Evolutionary conservation across 2,888 invertebrate genomes (phyloP), one percentile per base, ranked within the genome.

Genomic region (Hyles lineata): DNA sequence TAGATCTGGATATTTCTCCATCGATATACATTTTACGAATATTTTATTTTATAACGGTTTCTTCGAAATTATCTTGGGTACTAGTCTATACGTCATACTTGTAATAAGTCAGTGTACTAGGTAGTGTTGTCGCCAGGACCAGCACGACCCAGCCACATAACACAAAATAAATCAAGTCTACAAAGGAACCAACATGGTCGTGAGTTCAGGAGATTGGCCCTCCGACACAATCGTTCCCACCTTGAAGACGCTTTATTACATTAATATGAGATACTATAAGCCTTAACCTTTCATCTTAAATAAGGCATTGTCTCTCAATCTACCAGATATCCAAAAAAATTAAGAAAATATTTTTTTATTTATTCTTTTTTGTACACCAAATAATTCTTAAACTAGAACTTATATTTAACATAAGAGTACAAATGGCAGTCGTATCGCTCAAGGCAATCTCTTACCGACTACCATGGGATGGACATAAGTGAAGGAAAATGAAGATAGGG

Each of bases 181-280:
- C 61, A 74, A 75, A 78, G 76, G 73, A 78, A 79, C 73, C 75
- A 70, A 72, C 75, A 70, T 63, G 70, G 23, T 67, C 67, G 67
- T 67, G 67, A 67, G 67, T 50, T 50, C 67, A 67, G 60, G 82
- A 84, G 80, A 82, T 80, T 80, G 80, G 83, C 83, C 82, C 82
- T 85, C 77, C 72, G 75, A 50, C 50, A 67, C 67, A 67, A 67
- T 67, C 67, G 67, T 23, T 67, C 74, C 79, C 76, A 86, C 86
- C 86, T 87, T 87, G 85, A 84, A 80, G 79, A 62, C 72, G 62
- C 58, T 72, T 74, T 72, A 77, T 79, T 83, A 84, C 43, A 43
- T 43, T 43, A 43, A 43, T 11, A 43, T 43, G 43, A 11, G 43
- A 43, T 43, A 11, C 43, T 11, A 43, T 11, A 43, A 43, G 11